Conservation (phyloP, 2,113 vertebrate species). For the Acrocephalus arundinaceus region DNA sequence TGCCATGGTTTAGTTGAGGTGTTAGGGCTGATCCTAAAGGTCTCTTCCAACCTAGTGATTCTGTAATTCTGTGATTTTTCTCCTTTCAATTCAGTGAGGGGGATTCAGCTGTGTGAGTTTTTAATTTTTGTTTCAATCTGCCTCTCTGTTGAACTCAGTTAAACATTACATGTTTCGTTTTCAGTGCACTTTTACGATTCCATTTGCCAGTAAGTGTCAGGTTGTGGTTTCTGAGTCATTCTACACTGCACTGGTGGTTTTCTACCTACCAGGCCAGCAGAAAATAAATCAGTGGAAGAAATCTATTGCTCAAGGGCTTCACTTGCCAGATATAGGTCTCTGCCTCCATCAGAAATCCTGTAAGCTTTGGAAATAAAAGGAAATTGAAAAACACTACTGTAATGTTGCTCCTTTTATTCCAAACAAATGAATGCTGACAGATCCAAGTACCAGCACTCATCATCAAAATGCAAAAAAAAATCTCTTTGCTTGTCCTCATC, state of each 20-base stretch:
- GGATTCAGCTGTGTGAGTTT: background rate
- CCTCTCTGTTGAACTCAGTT: background rate
- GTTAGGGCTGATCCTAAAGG: background rate
- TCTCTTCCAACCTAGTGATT: background rate
- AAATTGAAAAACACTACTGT: background rate
- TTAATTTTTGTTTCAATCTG: background rate
- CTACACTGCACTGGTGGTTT: background rate
- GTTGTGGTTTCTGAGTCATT: background rate
- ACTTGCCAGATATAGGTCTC: background rate
- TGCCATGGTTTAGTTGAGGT: background rate
- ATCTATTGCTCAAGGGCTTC: background rate
- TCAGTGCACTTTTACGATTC: background rate
- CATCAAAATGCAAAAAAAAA: background rate
- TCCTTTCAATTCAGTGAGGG: background rate
- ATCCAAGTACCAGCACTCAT: background rate
- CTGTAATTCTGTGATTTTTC: background rate
- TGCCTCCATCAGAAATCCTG: background rate
- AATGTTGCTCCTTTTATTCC: background rate
- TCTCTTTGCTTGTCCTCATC: background rate
- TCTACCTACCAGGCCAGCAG: background rate
- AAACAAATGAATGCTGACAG: background rate
- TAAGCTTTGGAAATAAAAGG: background rate
- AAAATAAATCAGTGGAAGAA: background rate
- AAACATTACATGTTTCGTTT: background rate
- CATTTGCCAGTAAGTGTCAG: background rate